Conservation (phyloP, 1,140 invertebrate species). For the Pantala flavescens region DNA sequence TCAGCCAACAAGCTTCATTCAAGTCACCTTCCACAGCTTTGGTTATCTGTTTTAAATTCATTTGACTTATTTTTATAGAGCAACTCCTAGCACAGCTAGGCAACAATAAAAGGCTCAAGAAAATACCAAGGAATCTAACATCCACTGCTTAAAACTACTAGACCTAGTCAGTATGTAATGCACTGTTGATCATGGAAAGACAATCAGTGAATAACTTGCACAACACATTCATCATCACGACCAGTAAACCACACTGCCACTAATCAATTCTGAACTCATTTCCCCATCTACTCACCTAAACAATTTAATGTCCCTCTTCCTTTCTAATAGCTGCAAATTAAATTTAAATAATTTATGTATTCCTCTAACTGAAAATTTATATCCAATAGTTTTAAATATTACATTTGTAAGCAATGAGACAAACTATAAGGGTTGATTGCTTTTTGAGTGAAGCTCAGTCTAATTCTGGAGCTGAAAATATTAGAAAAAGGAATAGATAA, state of each 20-base stretch:
- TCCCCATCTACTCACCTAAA: not conserved
- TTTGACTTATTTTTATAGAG: not conserved
- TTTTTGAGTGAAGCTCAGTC: not conserved
- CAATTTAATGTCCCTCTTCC: not conserved
- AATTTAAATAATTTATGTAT: not conserved
- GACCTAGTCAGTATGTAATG: not conserved
- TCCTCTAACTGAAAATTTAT: too few species aligned
- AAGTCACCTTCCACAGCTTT: not conserved
- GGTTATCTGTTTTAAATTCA: not conserved
- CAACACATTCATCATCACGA: not conserved
- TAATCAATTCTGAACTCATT: not conserved
- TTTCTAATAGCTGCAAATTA: constrained; percentile 2
- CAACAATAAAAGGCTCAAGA: constrained; percentile 1
- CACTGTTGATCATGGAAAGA: not conserved
- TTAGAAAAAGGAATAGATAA: not conserved
- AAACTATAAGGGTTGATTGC: too few species aligned
- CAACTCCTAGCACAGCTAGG: not conserved
- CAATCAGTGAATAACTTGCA: not conserved
- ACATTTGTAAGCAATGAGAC: too few species aligned
- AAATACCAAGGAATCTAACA: not conserved
- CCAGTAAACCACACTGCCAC: not conserved
- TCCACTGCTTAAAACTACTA: not conserved
- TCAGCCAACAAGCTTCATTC: too few species aligned
- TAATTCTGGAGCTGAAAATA: not conserved
- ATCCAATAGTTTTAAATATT: too few species aligned